Percentiles rank a stretch among this genome's conserved stretches.
phyloP scores from a whole-genome alignment of 2,888 invertebrate species.

The Charanyca ferruginea region DNA sequence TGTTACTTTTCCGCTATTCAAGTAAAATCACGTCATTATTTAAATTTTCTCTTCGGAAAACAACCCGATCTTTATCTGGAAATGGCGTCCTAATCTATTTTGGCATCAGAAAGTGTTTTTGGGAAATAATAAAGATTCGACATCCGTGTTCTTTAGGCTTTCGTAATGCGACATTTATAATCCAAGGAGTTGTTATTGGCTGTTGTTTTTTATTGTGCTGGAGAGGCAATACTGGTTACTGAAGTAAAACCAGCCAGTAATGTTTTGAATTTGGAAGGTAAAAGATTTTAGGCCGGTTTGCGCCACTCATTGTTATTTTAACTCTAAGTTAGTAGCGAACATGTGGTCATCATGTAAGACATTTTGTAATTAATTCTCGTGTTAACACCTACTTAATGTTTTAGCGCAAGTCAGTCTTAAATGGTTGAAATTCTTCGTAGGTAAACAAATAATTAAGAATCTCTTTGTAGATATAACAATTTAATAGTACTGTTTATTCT shows the following conservation, averaged over 20 bases:
- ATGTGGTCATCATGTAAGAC: neutral
- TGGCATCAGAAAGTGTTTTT: constrained; percentile 59
- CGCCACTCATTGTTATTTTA: neutral
- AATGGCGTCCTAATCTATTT: constrained; percentile 61
- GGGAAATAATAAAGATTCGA: constrained; percentile 53
- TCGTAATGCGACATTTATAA: constrained; percentile 49
- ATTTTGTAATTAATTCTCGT: neutral
- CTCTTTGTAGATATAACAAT: too few species aligned
- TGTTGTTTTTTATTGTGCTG: constrained; percentile 32
- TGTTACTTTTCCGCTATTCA: constrained; percentile 60
- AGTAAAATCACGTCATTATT: constrained; percentile 62
- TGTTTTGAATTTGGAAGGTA: constrained; percentile 25
- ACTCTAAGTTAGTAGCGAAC: too few species aligned
- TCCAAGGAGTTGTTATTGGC: constrained; percentile 22
- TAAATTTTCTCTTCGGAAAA: constrained; percentile 65
- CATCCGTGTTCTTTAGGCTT: constrained; percentile 44
- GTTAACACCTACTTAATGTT: neutral
- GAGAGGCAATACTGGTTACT: neutral
- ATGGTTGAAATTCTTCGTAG: neutral
- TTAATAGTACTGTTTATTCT: too few species aligned
- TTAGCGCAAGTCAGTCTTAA: neutral
- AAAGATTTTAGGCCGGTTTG: neutral
- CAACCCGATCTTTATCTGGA: constrained; percentile 62
- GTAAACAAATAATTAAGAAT: too few species aligned
- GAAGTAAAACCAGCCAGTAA: constrained; percentile 4